Evolutionary conservation across 2,113 vertebrate species (phyloP).

Genomic region (Emydura subglobosa): DNA sequence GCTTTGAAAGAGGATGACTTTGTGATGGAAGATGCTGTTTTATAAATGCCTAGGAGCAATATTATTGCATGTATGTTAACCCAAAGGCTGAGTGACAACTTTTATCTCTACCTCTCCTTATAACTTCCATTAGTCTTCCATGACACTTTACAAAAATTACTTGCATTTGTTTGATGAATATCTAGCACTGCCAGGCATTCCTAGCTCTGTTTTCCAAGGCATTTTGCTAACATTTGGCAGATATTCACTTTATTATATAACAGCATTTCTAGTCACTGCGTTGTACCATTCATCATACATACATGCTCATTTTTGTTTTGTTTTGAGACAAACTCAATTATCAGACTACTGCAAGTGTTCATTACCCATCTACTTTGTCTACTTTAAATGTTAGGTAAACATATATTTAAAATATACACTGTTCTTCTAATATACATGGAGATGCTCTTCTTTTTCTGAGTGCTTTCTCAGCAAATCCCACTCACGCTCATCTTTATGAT

Average conservation of each 20-base stretch:
- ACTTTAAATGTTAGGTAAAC: neutral
- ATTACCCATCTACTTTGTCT: constrained; percentile 35
- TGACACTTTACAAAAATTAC: constrained; percentile 54
- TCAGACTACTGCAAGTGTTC: constrained; percentile 5
- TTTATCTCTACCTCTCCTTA: constrained; percentile 54
- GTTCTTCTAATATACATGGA: neutral
- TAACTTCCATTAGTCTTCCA: constrained; percentile 57
- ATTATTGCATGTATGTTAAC: constrained; percentile 17
- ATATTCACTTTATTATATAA: constrained; percentile 66
- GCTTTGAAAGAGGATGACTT: neutral
- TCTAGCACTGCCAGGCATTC: constrained; percentile 53
- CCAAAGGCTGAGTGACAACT: constrained; percentile 40
- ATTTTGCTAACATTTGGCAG: constrained; percentile 67
- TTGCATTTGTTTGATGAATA: constrained; percentile 71
- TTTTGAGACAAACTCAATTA: constrained; percentile 43
- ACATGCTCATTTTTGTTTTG: neutral
- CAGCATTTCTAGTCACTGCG: constrained; percentile 57
- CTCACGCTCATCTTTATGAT: neutral
- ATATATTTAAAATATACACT: constrained; percentile 6
- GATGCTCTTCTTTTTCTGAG: neutral
- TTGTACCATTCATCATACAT: constrained; percentile 29
- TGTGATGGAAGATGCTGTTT: constrained; percentile 21
- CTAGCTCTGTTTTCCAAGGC: constrained; percentile 40
- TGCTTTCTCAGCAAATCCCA: neutral
- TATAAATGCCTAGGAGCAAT: neutral